These are phyloP conservation scores for Sterrhoptilus dennistouni DNA, from an alignment of 2,113 vertebrate species.

Conservation along the genomic window DNA sequence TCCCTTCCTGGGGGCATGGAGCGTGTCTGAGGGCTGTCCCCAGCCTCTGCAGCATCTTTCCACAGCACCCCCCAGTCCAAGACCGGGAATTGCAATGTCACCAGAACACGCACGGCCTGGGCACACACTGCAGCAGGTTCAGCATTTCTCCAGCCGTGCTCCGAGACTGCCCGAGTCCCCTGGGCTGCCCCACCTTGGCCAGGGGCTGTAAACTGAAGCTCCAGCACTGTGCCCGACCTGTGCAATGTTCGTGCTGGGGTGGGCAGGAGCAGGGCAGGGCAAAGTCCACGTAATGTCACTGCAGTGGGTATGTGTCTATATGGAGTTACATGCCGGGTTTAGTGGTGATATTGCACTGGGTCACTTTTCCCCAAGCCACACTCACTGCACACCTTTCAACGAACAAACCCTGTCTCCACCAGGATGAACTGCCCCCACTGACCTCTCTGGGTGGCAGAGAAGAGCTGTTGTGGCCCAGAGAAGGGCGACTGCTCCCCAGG, in stretches of 20 bases:
- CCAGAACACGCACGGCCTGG: fast-evolving
- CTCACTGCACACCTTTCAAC: background rate
- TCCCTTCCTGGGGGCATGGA: background rate
- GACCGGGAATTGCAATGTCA: fast-evolving
- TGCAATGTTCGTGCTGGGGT: fast-evolving
- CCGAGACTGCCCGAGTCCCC: background rate
- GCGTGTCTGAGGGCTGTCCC: background rate
- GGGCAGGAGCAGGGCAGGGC: background rate
- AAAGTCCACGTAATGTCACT: fast-evolving
- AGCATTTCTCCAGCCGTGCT: too few relatives aligned
- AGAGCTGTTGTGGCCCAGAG: background rate
- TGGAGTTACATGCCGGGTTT: background rate
- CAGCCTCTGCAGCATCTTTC: background rate
- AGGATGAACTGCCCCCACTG: background rate
- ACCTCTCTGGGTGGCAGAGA: background rate
- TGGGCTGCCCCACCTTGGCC: background rate
- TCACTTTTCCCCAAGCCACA: background rate
- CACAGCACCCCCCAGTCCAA: background rate
- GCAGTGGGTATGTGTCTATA: background rate
- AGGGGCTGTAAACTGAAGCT: background rate
- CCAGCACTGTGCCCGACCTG: background rate
- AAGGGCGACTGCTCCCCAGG: background rate
- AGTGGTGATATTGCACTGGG: background rate
- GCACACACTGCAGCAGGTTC: background rate
- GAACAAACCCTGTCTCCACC: background rate